Conservation (phyloP, 1,140 invertebrate species). For the Drosophila cardini region DNA sequence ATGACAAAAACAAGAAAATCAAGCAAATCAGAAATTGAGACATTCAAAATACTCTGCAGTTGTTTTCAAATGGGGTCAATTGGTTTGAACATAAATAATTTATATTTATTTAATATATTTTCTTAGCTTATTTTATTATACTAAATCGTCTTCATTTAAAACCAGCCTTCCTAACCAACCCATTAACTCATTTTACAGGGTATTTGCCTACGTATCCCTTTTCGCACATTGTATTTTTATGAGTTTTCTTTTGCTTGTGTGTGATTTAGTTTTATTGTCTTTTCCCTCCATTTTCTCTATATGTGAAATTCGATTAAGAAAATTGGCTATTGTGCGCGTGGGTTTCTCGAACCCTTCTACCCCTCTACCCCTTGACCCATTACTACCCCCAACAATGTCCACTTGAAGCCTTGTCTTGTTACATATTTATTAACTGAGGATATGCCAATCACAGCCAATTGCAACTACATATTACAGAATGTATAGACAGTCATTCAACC, state of each 20-base stretch:
- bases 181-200: neutral
- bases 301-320: conserved; percentile 41
- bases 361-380: neutral
- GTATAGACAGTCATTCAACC: conserved; percentile 34
- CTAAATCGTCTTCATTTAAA: too few species aligned
- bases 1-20: conserved; percentile 19
- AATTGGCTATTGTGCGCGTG: conserved; percentile 34
- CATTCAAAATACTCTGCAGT: conserved; percentile 10
- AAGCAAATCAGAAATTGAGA: conserved; percentile 56
- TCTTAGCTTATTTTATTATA: too few species aligned
- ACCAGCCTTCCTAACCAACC: too few species aligned
- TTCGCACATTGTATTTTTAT: conserved; percentile 5
- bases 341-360: conserved; percentile 1
- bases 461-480: conserved; percentile 5
- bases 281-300: conserved; percentile 54
- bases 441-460: conserved; percentile 7
- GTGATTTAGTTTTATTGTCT: conserved; percentile 55
- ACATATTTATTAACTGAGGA: conserved; percentile 22
- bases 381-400: neutral
- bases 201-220: neutral
- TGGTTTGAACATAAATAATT: too few species aligned
- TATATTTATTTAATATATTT: too few species aligned
- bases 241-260: conserved; percentile 25
- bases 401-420: conserved; percentile 10
- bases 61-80: neutral